Evolutionary conservation across 2,888 invertebrate species (phyloP).

Genomic region (Clepsis dumicolana): DNA sequence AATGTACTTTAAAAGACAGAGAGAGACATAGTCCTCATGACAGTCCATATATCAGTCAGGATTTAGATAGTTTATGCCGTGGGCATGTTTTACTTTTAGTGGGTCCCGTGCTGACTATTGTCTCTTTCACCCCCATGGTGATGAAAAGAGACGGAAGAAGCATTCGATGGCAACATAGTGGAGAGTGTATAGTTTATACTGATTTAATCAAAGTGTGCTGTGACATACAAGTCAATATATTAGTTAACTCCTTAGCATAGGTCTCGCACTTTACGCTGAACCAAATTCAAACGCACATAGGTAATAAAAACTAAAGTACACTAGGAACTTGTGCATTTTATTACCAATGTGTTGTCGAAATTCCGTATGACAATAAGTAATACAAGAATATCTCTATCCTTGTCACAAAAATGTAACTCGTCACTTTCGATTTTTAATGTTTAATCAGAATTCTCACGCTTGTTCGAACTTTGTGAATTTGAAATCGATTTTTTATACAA

Average conservation of each 20-base stretch:
- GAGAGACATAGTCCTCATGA: not conserved
- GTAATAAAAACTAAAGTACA: constrained; percentile 2
- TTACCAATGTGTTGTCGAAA: not conserved
- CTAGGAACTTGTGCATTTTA: not conserved
- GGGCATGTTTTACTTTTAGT: constrained; percentile 51
- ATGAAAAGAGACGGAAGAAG: constrained; percentile 6
- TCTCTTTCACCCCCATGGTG: constrained; percentile 14
- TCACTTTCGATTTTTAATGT: constrained; percentile 56
- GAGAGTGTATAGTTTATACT: constrained; percentile 46
- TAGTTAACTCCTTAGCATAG: constrained; percentile 71
- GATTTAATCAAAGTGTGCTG: constrained; percentile 79
- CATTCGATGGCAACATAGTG: constrained; percentile 22
- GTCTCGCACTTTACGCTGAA: constrained; percentile 70
- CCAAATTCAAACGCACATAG: constrained; percentile 55
- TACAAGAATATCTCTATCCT: constrained; percentile 45
- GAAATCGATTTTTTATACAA: constrained; percentile 63
- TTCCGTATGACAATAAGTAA: constrained; percentile 6
- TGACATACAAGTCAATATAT: constrained; percentile 83
- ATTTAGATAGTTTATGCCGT: constrained; percentile 53
- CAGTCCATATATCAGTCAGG: not conserved
- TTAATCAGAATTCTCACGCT: constrained; percentile 63
- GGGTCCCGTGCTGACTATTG: constrained; percentile 15
- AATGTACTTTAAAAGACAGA: not conserved
- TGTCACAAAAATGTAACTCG: constrained; percentile 60
- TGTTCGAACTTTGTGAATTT: constrained; percentile 57